Evolutionary conservation across 2,113 vertebrate genomes (phyloP), one percentile per base, ranked within the genome.

Genomic region (Pyxicephalus adspersus): DNA sequence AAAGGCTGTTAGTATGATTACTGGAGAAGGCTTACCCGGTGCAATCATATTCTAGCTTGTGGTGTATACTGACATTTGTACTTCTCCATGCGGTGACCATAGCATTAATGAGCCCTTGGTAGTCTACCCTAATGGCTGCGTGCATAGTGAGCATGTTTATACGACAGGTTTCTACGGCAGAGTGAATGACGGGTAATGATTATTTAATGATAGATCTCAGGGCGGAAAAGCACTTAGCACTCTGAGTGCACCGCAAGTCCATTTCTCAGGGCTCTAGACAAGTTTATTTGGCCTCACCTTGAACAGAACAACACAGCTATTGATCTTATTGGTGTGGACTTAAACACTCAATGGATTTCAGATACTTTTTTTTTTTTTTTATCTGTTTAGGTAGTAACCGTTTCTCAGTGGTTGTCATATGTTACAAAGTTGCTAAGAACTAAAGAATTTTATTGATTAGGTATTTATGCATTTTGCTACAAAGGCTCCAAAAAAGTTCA

Each of bases 271-370:
- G 88, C 87, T 83, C 84, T 87, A 55, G 86, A 91, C 92, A 90
- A 89, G 86, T 91, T 92, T 89, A 88, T 90, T 91, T 87, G 88
- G 88, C 87, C 89, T 91, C 88, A 90, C 91, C 89, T 91, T 92
- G 91, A 89, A 86, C 83, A 86, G 86, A 91, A 89, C 87, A 85
- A 84, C 70, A 84, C 85, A n/a, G 29, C 54, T 90, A 91, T 92
- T 84, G 90, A 90, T 92, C 87, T 85, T 87, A 85, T 85, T 64
- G 89, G 87, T 85, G 87, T 85, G 86, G 86, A 85, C 90, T 90
- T 91, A 90, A 91, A 88, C 90, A 89, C 85, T 77, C 85, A 78
- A 84, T 88, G 80, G 86, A 86, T 88, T 92, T 88, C 88, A 87
- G 89, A 87, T 87, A 89, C 88, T 86, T 86, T 86, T 74, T 83